These are phyloP conservation scores for Catagonus wagneri DNA, from an alignment of 2,113 vertebrate genomes.

Conservation along the genomic window DNA sequence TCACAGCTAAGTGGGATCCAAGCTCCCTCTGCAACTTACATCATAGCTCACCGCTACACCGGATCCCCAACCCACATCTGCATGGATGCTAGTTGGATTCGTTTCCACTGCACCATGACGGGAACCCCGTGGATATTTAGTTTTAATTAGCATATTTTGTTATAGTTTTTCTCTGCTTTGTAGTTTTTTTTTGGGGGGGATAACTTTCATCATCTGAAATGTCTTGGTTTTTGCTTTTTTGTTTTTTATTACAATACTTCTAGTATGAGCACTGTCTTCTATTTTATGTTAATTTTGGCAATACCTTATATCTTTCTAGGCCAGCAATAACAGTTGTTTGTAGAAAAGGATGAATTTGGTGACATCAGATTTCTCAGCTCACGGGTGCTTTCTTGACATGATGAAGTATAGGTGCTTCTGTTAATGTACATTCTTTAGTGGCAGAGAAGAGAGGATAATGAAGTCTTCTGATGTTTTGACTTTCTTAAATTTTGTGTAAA, in stretches of 20 bases:
- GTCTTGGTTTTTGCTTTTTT: background rate
- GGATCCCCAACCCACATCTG: too few relatives aligned
- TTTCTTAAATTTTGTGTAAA: background rate
- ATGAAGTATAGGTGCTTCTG: background rate
- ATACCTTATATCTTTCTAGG: background rate
- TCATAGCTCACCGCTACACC: too few relatives aligned
- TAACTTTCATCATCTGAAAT: constrained; percentile 8
- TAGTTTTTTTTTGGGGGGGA: background rate
- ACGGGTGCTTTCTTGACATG: background rate
- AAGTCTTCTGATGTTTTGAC: background rate
- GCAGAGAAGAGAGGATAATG: background rate
- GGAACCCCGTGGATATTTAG: background rate
- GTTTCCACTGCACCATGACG: too few relatives aligned
- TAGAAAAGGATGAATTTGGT: background rate
- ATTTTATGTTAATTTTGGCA: constrained; percentile 24
- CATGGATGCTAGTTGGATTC: too few relatives aligned
- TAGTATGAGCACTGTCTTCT: background rate
- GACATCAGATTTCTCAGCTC: background rate
- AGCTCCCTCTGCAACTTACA: too few relatives aligned
- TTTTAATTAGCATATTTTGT: constrained; percentile 18
- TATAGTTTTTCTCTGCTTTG: background rate
- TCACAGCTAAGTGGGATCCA: too few relatives aligned
- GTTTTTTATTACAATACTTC: background rate
- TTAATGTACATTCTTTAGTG: background rate
- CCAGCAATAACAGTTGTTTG: background rate